phyloP scores from a whole-genome alignment of 2,113 vertebrate genomes.

The Myrmecobius fasciatus region DNA sequence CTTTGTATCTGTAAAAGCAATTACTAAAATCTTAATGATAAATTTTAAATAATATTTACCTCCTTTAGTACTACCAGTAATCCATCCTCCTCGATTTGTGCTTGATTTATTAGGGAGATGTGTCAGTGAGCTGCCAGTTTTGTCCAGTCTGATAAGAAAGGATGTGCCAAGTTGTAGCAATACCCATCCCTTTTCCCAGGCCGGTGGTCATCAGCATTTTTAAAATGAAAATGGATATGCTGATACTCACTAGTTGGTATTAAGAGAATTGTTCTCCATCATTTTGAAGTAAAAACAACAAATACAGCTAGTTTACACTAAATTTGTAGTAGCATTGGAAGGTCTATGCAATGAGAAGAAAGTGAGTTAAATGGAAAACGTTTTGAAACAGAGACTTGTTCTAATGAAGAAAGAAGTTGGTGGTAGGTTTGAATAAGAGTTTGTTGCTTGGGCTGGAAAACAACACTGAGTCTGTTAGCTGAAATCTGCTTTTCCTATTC shows the following conservation, averaged over 20 bases:
- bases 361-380: fast-evolving
- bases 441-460: background rate
- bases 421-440: fast-evolving
- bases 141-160: background rate
- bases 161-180: background rate
- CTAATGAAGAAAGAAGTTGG: fast-evolving
- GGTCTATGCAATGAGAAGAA: fast-evolving
- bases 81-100: background rate
- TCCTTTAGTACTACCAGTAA: background rate
- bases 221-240: background rate
- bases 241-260: fast-evolving
- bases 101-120: background rate
- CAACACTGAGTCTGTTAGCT: background rate
- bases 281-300: background rate
- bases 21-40: background rate
- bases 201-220: background rate
- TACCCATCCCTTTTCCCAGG: background rate
- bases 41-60: background rate
- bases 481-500: background rate
- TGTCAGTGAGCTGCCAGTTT: background rate
- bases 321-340: background rate
- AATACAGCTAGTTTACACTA: too few species aligned
- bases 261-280: background rate
- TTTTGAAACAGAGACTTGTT: background rate
- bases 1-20: background rate